Conservation (phyloP, 2,888 invertebrate species). For the Phyllotreta striolata region DNA sequence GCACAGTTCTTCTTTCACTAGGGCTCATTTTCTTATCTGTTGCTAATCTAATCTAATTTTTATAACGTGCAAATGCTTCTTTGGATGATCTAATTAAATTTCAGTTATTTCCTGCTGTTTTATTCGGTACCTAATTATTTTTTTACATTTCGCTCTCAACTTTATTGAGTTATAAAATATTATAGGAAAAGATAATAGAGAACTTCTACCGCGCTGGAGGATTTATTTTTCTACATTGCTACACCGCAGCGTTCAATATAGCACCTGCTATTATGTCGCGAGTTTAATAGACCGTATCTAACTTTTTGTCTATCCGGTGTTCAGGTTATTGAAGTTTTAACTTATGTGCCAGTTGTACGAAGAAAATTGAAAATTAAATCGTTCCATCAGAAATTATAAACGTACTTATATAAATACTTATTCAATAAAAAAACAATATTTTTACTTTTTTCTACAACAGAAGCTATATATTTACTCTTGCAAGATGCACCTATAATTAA, state of each 20-base stretch:
- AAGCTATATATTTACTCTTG: too few relatives aligned
- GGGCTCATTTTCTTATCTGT: not conserved
- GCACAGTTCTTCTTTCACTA: too few relatives aligned
- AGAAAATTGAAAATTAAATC: slow-evolving; percentile 5
- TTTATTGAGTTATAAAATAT: too few relatives aligned
- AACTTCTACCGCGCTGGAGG: slow-evolving; percentile 15
- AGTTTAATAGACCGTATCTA: slow-evolving; percentile 34
- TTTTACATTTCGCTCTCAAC: not conserved
- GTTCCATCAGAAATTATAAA: too few relatives aligned
- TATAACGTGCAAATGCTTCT: not conserved
- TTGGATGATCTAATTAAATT: not conserved
- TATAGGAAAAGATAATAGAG: not conserved
- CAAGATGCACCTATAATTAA: too few relatives aligned
- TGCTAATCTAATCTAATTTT: not conserved
- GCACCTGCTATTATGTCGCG: slow-evolving; percentile 35
- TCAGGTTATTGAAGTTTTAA: not conserved
- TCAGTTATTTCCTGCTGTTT: not conserved
- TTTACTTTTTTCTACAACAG: too few relatives aligned
- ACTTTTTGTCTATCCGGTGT: slow-evolving; percentile 27
- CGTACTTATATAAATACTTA: too few relatives aligned
- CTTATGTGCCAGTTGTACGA: slow-evolving; percentile 10
- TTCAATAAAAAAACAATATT: too few relatives aligned
- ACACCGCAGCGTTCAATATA: slow-evolving; percentile 22
- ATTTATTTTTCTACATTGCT: slow-evolving; percentile 15
- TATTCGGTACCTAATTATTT: slow-evolving; percentile 1